Conservation (phyloP, 2,797 vertebrate species). For the Choloepus didactylus region DNA sequence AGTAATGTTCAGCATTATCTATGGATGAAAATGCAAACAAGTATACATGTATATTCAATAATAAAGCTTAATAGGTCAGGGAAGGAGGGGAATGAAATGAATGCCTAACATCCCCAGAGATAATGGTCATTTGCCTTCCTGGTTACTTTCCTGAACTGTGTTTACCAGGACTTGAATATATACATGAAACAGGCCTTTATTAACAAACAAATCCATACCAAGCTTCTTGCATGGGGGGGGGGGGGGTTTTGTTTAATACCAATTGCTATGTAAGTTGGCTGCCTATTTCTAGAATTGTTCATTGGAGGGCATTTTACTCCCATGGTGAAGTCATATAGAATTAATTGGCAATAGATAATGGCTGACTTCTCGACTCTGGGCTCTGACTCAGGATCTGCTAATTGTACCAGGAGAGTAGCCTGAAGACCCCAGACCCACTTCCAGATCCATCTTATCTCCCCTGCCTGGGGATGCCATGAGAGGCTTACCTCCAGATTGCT, state of each 20-base stretch:
- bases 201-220: conserved; percentile 63
- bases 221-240: background rate
- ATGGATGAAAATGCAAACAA: conserved; percentile 87
- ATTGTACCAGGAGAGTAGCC: conserved; percentile 66
- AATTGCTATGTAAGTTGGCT: conserved; percentile 21
- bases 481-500: conserved; percentile 76
- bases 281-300: conserved; percentile 57
- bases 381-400: conserved; percentile 53
- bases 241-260: background rate
- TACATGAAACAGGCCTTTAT: conserved; percentile 69
- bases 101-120: conserved; percentile 82
- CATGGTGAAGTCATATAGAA: background rate
- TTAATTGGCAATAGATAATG: background rate
- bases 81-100: conserved; percentile 84
- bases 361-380: conserved; percentile 33
- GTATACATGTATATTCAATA: conserved; percentile 86
- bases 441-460: conserved; percentile 68
- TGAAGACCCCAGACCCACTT: conserved; percentile 45
- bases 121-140: conserved; percentile 47
- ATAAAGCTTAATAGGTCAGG: conserved; percentile 85
- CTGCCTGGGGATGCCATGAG: conserved; percentile 75
- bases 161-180: conserved; percentile 76
- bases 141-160: conserved; percentile 81
- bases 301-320: conserved; percentile 62
- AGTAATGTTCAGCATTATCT: conserved; percentile 85